phyloP scores from a whole-genome alignment of 2,113 vertebrate species.

The Psilopsiagon aymara region DNA sequence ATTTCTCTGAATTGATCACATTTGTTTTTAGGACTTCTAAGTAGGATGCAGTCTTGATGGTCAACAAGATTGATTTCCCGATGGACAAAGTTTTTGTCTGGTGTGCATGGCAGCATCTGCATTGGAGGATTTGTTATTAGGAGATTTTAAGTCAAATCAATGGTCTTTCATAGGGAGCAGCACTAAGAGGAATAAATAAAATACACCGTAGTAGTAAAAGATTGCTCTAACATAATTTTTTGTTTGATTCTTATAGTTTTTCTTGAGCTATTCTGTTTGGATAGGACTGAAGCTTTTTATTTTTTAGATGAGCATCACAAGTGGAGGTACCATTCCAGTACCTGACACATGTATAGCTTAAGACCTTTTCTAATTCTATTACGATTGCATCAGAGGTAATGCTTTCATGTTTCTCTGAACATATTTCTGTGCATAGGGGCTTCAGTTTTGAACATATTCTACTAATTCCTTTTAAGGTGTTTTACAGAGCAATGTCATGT shows the following conservation, averaged over 20 bases:
- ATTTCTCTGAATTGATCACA: neutral
- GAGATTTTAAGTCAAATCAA: neutral
- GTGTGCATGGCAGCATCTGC: neutral
- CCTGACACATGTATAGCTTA: neutral
- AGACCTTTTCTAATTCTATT: neutral
- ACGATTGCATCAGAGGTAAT: neutral
- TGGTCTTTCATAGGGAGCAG: neutral
- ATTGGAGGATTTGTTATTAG: neutral
- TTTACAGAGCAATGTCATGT: neutral
- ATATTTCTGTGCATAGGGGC: neutral
- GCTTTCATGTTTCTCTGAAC: neutral
- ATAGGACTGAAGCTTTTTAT: neutral
- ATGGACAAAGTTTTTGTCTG: neutral
- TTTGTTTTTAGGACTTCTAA: neutral
- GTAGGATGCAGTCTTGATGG: neutral
- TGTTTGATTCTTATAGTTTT: neutral
- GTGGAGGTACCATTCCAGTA: neutral
- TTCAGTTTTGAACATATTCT: neutral
- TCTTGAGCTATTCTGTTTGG: neutral
- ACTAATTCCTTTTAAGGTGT: neutral
- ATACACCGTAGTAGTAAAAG: neutral
- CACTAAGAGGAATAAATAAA: neutral
- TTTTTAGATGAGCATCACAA: neutral
- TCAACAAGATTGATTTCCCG: neutral
- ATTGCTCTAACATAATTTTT: neutral